Evolutionary conservation across 2,888 invertebrate species (phyloP), one percentile per base, ranked within the genome.

Genomic region (Nomada goodeniana): DNA sequence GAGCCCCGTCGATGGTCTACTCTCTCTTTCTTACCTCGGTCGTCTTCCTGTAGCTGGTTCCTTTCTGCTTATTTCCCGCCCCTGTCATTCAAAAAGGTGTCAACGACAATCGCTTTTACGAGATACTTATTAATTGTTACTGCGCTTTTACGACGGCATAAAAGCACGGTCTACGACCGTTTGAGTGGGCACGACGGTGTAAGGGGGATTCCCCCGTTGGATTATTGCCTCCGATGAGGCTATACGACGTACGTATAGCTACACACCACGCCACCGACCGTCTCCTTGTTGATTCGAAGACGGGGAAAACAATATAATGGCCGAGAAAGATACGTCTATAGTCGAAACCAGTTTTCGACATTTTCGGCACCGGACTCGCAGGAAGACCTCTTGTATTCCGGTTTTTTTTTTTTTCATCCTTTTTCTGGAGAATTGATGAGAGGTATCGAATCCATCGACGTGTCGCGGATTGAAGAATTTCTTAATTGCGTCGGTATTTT

Each of bases 61-160:
- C 29, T 20, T 47, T 4, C 18, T 26, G 36, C 57, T 55, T 55
- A 44, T 70, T 60, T 67, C 68, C 82, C 90, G 87, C 91, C 92
- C 93, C 93, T 94, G 93, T 93, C 93, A 94, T 93, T 93, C 92
- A 94, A 93, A 94, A 94, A 94, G 94, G 94, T 95, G 95, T 95
- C 94, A 94, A 95, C 94, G 94, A 93, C 94, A 94, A 95, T 95
- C 94, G 94, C 94, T 95, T 95, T 95, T 95, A 95, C 94, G 95
- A 94, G 94, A 94, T 94, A 94, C 94, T 95, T 95, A 95, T 95
- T 95, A 95, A 95, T 94, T 94, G 94, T 95, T 94, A 95, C 94
- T 94, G 94, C 93, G 92, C 91, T 94, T 95, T 95, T 95, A 95
- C 94, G 95, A 94, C 91, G 93, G 89, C 93, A 94, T 95, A 95